Evolutionary conservation across 2,113 vertebrate species (phyloP).

Genomic region (Malurus cyaneus): DNA sequence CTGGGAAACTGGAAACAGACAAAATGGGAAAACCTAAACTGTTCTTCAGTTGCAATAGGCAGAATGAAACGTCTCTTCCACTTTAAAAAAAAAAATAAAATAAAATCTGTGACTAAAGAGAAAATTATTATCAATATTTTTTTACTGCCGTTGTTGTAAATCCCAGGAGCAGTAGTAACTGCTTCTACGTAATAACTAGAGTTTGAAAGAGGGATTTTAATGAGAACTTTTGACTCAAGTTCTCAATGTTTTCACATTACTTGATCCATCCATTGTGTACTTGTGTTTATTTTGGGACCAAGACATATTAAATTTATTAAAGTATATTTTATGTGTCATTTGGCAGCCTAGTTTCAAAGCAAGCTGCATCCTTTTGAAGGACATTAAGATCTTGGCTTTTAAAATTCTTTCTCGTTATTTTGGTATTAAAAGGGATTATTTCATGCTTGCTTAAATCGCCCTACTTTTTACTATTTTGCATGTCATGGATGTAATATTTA

Average conservation of each 20-base stretch:
- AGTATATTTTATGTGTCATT: not conserved
- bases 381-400: not conserved
- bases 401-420: not conserved
- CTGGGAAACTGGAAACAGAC: not conserved
- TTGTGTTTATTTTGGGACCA: not conserved
- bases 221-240: not conserved
- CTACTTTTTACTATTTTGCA: slow-evolving; percentile 42
- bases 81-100: not conserved
- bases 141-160: not conserved
- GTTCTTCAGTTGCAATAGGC: not conserved
- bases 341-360: not conserved
- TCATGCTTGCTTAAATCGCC: not conserved
- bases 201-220: not conserved
- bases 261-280: not conserved
- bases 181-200: not conserved
- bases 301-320: not conserved
- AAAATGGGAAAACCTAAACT: not conserved
- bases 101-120: not conserved
- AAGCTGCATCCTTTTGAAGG: not conserved
- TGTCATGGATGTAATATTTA: slow-evolving; percentile 18
- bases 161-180: not conserved
- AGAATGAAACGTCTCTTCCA: not conserved
- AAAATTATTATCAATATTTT: not conserved
- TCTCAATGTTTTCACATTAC: not conserved
- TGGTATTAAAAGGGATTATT: slow-evolving; percentile 26